phyloP scores from a whole-genome alignment of 2,797 vertebrate species.

The Catharus ustulatus region DNA sequence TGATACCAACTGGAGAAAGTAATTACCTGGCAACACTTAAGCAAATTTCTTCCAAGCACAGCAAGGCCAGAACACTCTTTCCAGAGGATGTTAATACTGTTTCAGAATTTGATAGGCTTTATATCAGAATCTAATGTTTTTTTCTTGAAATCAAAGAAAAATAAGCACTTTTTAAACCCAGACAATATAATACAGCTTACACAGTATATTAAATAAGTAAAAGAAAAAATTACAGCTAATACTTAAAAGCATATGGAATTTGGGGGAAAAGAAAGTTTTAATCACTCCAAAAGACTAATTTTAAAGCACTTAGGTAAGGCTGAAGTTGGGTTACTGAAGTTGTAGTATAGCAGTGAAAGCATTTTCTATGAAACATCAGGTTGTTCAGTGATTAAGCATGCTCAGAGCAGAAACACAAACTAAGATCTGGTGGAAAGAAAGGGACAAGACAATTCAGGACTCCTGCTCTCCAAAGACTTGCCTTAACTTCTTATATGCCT shows the following conservation, averaged over 20 bases:
- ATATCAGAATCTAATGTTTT: not conserved
- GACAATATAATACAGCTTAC: not conserved
- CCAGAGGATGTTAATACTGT: not conserved
- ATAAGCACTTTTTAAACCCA: not conserved
- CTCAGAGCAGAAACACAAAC: not conserved
- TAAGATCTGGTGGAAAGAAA: not conserved
- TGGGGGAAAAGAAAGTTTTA: not conserved
- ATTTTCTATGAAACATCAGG: not conserved
- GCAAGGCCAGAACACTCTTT: not conserved
- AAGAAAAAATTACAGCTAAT: not conserved
- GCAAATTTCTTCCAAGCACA: conserved; percentile 37
- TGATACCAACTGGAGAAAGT: conserved; percentile 25
- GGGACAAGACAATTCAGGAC: not conserved
- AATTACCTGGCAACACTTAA: conserved; percentile 47
- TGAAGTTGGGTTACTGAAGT: not conserved
- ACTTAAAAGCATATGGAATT: not conserved
- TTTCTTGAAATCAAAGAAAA: not conserved
- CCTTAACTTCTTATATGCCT: not conserved
- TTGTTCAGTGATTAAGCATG: fast-evolving
- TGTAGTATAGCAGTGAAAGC: not conserved
- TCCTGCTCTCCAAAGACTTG: not conserved
- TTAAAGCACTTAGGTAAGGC: not conserved
- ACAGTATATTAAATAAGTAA: not conserved
- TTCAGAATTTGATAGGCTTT: not conserved
- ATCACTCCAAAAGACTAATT: not conserved